Conservation (phyloP, 2,888 invertebrate species). For the Andrena flavipes region DNA sequence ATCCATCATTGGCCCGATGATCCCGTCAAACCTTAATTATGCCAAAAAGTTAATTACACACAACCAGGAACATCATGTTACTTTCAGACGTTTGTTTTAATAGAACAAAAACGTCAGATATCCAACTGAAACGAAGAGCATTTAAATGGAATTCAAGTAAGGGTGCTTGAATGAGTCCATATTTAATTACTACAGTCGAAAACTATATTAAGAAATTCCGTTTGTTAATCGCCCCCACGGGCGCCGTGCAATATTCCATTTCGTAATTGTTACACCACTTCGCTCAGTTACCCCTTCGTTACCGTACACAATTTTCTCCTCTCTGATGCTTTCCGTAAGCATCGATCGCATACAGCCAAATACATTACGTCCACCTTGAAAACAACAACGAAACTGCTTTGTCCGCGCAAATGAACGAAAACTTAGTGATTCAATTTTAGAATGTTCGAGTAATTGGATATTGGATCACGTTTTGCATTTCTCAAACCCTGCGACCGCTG, state of each 20-base stretch:
- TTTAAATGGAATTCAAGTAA: neutral
- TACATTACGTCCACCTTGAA: slow-evolving; percentile 15
- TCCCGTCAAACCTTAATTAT: no score
- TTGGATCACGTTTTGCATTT: neutral
- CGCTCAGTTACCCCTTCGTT: neutral
- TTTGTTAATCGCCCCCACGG: neutral
- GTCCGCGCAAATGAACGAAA: neutral
- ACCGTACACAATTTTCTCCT: neutral
- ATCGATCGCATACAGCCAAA: slow-evolving; percentile 3
- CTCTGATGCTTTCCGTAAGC: neutral
- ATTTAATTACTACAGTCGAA: slow-evolving; percentile 5
- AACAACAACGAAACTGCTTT: neutral
- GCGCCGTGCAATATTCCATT: neutral
- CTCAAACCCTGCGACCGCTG: neutral
- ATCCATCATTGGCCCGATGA: no score
- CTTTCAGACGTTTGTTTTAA: neutral
- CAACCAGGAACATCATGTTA: no score
- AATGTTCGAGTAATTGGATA: no score
- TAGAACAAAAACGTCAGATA: neutral
- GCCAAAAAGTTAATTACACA: no score
- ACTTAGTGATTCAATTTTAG: neutral
- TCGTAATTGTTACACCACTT: slow-evolving; percentile 11
- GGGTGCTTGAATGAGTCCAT: neutral
- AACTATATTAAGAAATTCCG: neutral
- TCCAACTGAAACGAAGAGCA: neutral